Evolutionary conservation across 23 tunicate genomes (phyloP), one percentile per base, ranked within the genome.

Genomic region (Corella eumyota): DNA sequence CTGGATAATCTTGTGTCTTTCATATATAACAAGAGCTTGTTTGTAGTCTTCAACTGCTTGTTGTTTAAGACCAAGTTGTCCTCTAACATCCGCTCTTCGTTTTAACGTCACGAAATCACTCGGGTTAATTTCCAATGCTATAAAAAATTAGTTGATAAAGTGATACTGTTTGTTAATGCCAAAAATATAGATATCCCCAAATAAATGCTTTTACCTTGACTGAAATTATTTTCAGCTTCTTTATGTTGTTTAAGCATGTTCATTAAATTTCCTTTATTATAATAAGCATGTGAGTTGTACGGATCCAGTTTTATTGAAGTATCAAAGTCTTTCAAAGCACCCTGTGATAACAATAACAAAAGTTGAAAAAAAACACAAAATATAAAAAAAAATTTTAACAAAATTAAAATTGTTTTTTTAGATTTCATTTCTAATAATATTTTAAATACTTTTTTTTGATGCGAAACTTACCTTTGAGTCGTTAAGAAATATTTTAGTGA

Each of bases 101-200:
- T 88, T 88, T 28, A 88, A 60, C 6, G 81, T 36, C 3, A 75
- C 70, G 62, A 67, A 79, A 62, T 88, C 96, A 51, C 88, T 72
- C 5, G 88, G 96, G 52, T 88, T 76, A 45, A 88, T 73, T 15
- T 77, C 77, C 37, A 88, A 73, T 1, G 96, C 96, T 88, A 71
- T 27, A 64, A 56, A 45, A 17, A 69, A 50, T n/a, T n/a, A n/a
- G n/a, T n/a, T n/a, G n/a, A 32, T 0, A 11, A 0, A 38, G 19
- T 11, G 11, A 1, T 60, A 47, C 9, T 17, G 25, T 60, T 15
- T 32, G n/a, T n/a, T n/a, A n/a, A 55, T 55, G 28, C 0, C 23
- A 24, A 15, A 15, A 9, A 54, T 15, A 15, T n/a, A 54, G 20
- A 15, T 40, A 11, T 9, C 48, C 48, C 48, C 48, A 40, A 40